Conservation (phyloP, 2,797 vertebrate species). For the Megaceryle alcyon region DNA sequence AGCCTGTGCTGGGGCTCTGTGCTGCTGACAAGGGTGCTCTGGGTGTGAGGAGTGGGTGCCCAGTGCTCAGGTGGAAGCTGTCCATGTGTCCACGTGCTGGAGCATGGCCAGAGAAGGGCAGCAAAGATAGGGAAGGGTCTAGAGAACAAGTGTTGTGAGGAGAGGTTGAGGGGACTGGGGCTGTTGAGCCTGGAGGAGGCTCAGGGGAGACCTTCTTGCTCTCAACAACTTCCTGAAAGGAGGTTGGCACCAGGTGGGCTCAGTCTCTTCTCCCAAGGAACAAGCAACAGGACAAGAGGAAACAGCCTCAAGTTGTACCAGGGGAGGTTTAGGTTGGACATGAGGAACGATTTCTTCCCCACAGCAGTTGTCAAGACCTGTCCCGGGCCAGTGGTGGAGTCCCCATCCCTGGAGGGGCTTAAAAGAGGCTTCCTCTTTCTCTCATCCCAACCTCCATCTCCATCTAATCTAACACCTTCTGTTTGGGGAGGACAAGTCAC, state of each 20-base stretch:
- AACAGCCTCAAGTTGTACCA: background rate
- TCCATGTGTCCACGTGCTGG: background rate
- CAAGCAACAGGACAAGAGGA: background rate
- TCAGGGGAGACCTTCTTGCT: background rate
- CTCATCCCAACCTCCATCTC: background rate
- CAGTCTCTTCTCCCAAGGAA: background rate
- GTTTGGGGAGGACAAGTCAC: accelerated
- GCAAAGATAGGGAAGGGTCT: background rate
- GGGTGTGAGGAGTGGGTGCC: background rate
- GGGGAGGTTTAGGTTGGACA: background rate
- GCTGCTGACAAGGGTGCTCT: background rate
- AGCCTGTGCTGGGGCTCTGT: background rate
- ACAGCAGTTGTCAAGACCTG: background rate
- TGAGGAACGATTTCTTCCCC: background rate
- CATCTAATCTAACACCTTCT: background rate
- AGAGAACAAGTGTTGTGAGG: background rate
- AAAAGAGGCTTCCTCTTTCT: background rate
- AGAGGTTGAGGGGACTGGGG: background rate
- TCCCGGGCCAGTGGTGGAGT: background rate
- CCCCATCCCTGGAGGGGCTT: background rate
- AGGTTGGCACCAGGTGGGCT: background rate
- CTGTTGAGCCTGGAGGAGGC: background rate
- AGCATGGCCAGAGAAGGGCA: background rate
- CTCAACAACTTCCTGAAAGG: background rate
- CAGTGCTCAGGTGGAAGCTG: background rate